Conservation (phyloP, 1,140 invertebrate genomes). For the Papilio polyxenes region DNA sequence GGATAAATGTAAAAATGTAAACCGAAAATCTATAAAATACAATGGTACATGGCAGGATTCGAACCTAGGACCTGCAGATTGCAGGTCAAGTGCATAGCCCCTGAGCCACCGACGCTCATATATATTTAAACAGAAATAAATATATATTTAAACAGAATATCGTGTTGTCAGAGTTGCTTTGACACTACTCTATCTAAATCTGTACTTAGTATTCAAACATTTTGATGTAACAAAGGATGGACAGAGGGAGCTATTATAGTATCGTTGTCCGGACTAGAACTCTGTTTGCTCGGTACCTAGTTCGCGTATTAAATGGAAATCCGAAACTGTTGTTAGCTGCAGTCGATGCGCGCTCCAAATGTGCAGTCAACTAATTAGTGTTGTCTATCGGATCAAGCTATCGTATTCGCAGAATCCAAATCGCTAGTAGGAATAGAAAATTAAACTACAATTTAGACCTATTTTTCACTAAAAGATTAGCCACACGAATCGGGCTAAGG, state of each 20-base stretch:
- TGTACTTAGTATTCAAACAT: conserved; percentile 18
- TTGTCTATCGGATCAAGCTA: conserved; percentile 38
- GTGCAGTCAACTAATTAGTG: conserved; percentile 39
- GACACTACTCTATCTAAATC: neutral
- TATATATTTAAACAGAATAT: neutral
- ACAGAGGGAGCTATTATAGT: conserved; percentile 33
- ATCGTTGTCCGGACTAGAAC: conserved; percentile 33
- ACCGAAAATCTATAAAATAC: too few species aligned
- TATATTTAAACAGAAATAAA: too few species aligned
- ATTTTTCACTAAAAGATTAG: neutral
- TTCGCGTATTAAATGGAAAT: conserved; percentile 32
- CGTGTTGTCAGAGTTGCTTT: neutral
- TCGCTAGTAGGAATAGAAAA: conserved; percentile 9
- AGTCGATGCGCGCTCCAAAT: conserved; percentile 33
- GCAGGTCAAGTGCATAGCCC: too few species aligned
- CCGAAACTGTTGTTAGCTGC: conserved; percentile 32
- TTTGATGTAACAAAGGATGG: conserved; percentile 27
- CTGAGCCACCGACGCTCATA: too few species aligned
- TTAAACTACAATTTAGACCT: neutral
- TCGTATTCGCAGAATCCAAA: conserved; percentile 36
- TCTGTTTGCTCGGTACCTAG: conserved; percentile 24
- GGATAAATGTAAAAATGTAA: too few species aligned
- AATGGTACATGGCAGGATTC: too few species aligned
- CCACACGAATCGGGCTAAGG: neutral
- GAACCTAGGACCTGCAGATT: too few species aligned